These are phyloP conservation scores for Pyralis farinalis DNA, from an alignment of 2,888 invertebrate genomes.

Conservation along the genomic window DNA sequence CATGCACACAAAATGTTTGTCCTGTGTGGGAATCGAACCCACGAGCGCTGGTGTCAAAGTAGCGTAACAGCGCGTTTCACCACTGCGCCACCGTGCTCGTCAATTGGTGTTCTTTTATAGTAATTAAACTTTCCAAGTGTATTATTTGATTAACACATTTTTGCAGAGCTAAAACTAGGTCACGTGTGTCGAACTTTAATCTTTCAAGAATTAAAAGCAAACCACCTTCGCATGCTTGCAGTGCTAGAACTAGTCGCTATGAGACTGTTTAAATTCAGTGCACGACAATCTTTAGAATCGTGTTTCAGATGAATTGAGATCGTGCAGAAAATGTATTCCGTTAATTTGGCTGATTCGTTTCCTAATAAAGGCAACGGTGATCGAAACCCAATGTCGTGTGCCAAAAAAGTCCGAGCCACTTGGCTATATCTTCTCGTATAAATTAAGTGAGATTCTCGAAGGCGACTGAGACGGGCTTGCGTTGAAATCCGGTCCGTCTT, in stretches of 20 bases:
- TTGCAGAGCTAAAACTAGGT: background rate
- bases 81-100: no score
- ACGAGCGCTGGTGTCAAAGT: no score
- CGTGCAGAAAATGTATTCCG: slow-evolving; percentile 21
- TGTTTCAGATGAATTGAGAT: slow-evolving; percentile 12
- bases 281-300: background rate
- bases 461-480: slow-evolving; percentile 39
- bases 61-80: no score
- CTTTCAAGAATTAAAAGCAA: slow-evolving; percentile 6
- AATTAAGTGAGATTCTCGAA: slow-evolving; percentile 48
- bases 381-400: slow-evolving; percentile 47
- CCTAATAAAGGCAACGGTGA: slow-evolving; percentile 42
- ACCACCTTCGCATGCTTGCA: slow-evolving; percentile 6
- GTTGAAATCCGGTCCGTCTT: slow-evolving; percentile 49
- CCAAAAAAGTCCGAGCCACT: slow-evolving; percentile 50
- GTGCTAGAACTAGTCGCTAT: background rate
- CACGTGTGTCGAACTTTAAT: slow-evolving; percentile 2
- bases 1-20: no score
- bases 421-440: slow-evolving; percentile 37
- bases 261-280: slow-evolving; percentile 1
- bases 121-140: no score
- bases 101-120: no score
- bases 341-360: slow-evolving; percentile 35
- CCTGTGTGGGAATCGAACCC: no score
- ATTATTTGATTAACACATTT: background rate